Base-by-base conservation (phyloP, 2,113 vertebrate genomes). In the Rhabdornis inornatus region DNA sequence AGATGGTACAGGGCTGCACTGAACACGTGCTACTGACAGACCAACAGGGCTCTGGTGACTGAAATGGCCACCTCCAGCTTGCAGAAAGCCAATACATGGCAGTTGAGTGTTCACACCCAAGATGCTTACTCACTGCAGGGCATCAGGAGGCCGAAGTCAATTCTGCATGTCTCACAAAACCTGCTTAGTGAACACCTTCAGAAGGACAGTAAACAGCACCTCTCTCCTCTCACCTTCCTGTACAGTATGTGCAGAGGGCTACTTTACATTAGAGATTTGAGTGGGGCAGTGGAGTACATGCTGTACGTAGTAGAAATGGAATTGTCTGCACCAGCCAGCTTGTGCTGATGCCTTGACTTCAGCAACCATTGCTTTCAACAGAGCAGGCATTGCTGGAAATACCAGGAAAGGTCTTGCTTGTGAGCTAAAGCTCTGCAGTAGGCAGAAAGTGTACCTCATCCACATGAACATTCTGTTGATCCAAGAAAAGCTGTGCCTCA, bases 91-190 rank as follows among this genome's bases (percentile, higher is more conserved):
- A 64, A 11, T 5, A 50, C 9, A 33, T 13, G 6, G 18, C 27
- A 76, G 39, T 0, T 23, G 28, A 69, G 33, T 3, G 19, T 39
- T 28, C 13, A 27, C 56, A 40, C 22, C 45, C 0, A 5, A 59
- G 33, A 9, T 22, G 30, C 30, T 71, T 56, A 63, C 57, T 86
- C 28, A 35, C 53, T 74, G 45, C 57, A 89, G 42, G 30, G 14
- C 57, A 90, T 27, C 17, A 12, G 50, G n/a, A 85, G 25, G 42
- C 65, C 74, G 76, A 92, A 76, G 57, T 68, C 13, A 87, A 5
- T 74, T 56, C 45, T 77, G 68, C 4, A 1, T 25, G 37, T 40
- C 33, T 64, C 49, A 71, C n/a, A 83, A 59, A 81, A 55, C 35
- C 69, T 64, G 12, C 24, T 65, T 21, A 65, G 68, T 52, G 40